Evolutionary conservation across 2,797 vertebrate species (phyloP).

Genomic region (Meda fulgida): DNA sequence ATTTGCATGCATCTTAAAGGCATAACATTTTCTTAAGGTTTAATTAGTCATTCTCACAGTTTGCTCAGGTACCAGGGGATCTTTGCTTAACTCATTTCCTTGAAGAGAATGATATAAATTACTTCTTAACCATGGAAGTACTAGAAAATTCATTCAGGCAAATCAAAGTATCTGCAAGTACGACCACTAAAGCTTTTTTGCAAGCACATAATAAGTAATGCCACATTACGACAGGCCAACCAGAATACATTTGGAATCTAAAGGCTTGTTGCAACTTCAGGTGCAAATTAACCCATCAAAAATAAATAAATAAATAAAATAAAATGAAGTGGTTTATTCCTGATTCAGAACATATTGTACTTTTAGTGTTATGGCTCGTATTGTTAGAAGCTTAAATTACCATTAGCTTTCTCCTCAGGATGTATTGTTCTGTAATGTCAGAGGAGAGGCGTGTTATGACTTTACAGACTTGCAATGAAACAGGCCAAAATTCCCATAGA

Average conservation of each 20-base stretch:
- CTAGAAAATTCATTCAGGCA: neutral
- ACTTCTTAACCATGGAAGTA: neutral
- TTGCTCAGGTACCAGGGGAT: neutral
- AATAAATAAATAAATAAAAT: neutral
- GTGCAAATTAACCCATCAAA: conserved; percentile 12
- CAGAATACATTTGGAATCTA: conserved; percentile 1
- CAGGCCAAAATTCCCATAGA: neutral
- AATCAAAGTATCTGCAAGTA: neutral
- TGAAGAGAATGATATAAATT: neutral
- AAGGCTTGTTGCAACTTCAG: neutral
- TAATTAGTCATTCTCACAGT: conserved; percentile 14
- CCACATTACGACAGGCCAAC: neutral
- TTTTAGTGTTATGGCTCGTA: neutral
- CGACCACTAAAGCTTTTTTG: neutral
- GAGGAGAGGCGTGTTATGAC: too few relatives aligned
- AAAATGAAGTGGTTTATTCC: neutral
- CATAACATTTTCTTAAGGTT: neutral
- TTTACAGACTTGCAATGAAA: too few relatives aligned
- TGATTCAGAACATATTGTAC: neutral
- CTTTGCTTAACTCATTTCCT: neutral
- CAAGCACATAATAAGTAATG: neutral
- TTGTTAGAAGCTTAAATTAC: conserved; percentile 6
- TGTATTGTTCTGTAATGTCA: neutral
- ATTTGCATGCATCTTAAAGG: conserved; percentile 20
- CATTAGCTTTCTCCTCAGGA: conserved; percentile 18